Percentiles rank a stretch among this genome's conserved stretches.
These are phyloP conservation scores for Taxidea taxus DNA, from an alignment of 2,113 vertebrate species.

Conservation along the genomic window DNA sequence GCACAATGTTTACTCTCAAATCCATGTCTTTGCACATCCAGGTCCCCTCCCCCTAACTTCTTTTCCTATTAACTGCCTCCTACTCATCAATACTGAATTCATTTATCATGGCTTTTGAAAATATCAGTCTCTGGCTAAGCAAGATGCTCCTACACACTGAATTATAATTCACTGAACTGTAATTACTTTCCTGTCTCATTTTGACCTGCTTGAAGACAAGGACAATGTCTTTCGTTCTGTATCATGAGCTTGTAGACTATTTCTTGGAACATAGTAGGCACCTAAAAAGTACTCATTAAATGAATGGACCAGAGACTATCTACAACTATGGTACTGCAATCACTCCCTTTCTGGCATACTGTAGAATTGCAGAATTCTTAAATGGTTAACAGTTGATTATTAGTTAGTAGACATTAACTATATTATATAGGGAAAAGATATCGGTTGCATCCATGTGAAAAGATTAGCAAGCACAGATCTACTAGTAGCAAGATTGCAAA, in stretches of 20 bases:
- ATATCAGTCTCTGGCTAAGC: neutral
- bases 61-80: neutral
- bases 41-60: neutral
- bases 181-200: neutral
- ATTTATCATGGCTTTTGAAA: neutral
- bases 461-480: neutral
- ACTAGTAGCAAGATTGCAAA: neutral
- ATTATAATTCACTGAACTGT: neutral
- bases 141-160: slow-evolving; percentile 7
- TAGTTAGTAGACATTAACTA: neutral
- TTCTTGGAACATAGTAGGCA: neutral
- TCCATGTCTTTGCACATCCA: neutral
- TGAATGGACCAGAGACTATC: neutral
- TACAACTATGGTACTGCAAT: neutral
- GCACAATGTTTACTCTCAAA: neutral
- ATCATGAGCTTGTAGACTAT: neutral
- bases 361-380: neutral
- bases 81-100: neutral
- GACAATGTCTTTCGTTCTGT: neutral
- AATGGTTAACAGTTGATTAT: neutral
- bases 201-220: neutral
- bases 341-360: neutral
- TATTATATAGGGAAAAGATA: neutral
- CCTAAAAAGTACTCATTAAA: neutral
- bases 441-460: neutral